Evolutionary conservation across 2,113 vertebrate species (phyloP).

Genomic region (Lichenostomus cassidix): DNA sequence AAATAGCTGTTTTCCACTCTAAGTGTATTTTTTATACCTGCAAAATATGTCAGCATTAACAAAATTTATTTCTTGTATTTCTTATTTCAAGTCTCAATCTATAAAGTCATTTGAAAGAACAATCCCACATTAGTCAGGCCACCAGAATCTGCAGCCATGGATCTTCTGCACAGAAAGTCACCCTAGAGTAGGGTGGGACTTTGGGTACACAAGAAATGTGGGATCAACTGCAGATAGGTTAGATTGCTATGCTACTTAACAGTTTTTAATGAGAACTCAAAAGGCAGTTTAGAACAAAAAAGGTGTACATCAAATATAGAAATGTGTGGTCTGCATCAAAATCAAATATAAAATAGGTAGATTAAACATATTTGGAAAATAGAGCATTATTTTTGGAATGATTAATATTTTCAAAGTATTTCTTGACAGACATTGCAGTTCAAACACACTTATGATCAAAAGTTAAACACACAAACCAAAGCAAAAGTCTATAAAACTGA

Average conservation of each 20-base stretch:
- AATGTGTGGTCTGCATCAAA: background rate
- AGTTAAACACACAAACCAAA: constrained; percentile 6
- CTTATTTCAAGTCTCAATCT: background rate
- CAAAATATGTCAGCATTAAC: background rate
- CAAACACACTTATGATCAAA: background rate
- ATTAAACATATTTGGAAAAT: background rate
- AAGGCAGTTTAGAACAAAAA: background rate
- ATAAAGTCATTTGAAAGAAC: background rate
- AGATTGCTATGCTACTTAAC: background rate
- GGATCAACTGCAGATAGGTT: background rate
- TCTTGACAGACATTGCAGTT: background rate
- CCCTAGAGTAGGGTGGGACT: background rate
- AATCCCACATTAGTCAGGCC: background rate
- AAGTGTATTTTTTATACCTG: background rate
- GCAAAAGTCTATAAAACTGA: constrained; percentile 4
- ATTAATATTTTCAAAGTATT: background rate
- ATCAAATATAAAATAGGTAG: background rate
- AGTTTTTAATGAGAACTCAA: background rate
- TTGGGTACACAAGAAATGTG: background rate
- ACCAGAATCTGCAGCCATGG: background rate
- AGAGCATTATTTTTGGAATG: background rate
- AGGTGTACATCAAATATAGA: background rate
- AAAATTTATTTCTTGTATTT: background rate
- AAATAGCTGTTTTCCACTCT: background rate
- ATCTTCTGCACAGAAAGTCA: background rate